Evolutionary conservation across 2,113 vertebrate species (phyloP).

Genomic region (Halichoerus grypus): DNA sequence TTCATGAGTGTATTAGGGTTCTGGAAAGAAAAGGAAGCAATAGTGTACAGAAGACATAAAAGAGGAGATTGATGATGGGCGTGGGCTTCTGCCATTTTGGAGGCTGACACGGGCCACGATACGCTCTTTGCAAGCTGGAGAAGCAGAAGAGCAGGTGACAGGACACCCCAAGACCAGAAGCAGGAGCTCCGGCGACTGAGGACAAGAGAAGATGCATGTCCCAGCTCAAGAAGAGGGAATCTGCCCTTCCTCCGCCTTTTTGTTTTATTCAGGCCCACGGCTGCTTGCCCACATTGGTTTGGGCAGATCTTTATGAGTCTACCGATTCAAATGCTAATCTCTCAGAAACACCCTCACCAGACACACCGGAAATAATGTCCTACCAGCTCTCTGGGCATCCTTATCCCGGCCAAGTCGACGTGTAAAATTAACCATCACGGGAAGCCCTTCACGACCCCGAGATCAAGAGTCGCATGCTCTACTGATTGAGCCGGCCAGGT

Average conservation of each 20-base stretch:
- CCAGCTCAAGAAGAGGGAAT: neutral
- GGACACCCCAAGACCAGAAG: no score
- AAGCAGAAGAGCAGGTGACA: neutral
- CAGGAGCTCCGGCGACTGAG: fast-evolving
- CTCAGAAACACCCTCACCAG: neutral
- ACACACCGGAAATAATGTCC: neutral
- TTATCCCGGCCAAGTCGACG: neutral
- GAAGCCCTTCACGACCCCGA: neutral
- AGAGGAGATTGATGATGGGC: neutral
- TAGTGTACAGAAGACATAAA: neutral
- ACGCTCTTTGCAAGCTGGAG: neutral
- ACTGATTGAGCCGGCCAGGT: neutral
- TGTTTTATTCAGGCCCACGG: neutral
- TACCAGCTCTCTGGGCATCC: neutral
- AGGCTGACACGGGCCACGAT: neutral
- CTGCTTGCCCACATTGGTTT: neutral
- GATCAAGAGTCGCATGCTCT: neutral
- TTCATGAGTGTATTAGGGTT: neutral
- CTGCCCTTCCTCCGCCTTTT: neutral
- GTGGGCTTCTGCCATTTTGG: fast-evolving
- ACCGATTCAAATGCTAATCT: neutral
- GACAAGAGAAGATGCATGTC: neutral
- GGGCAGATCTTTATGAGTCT: neutral
- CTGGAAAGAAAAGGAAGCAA: neutral
- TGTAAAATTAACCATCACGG: fast-evolving